Percentiles rank a stretch among this genome's conserved stretches.
phyloP scores from a whole-genome alignment of 2,888 invertebrate species.

The Artemia sinica region DNA sequence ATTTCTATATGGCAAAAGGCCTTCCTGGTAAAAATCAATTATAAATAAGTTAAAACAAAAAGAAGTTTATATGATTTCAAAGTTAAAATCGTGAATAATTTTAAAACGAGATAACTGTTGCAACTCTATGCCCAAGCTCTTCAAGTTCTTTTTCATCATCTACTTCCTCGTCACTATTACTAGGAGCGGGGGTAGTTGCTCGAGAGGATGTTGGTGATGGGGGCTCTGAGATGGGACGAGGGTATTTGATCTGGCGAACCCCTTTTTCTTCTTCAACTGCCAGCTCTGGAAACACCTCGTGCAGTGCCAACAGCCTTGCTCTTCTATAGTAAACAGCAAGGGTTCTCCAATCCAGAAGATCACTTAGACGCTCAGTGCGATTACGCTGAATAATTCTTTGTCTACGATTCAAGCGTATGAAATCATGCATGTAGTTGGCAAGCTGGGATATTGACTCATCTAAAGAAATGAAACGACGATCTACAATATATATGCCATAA shows the following conservation, averaged over 20 bases:
- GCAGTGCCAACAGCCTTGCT: constrained; percentile 73
- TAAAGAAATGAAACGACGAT: constrained; percentile 68
- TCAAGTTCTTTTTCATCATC: constrained; percentile 53
- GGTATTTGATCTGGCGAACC: constrained; percentile 54
- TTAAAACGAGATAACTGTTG: too few relatives aligned
- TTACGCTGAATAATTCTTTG: constrained; percentile 97
- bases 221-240: constrained; percentile 73
- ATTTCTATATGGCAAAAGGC: too few relatives aligned
- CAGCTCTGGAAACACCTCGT: constrained; percentile 65
- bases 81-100: too few relatives aligned
- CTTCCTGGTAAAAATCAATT: too few relatives aligned
- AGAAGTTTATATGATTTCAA: too few relatives aligned
- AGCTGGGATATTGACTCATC: constrained; percentile 84
- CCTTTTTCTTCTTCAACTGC: constrained; percentile 47
- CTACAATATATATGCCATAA: constrained; percentile 96
- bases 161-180: constrained; percentile 66
- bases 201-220: constrained; percentile 70
- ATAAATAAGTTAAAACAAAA: too few relatives aligned
- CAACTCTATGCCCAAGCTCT: constrained; percentile 21
- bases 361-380: constrained; percentile 86
- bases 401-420: constrained; percentile 66
- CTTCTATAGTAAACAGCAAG: constrained; percentile 92
- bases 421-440: constrained; percentile 80
- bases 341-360: constrained; percentile 93
- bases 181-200: constrained; percentile 71